A percentile compares a stretch with the other conserved stretches of the same genome.
phyloP scores from a whole-genome alignment of 1,140 invertebrate genomes.

The Orchestia grillus region DNA sequence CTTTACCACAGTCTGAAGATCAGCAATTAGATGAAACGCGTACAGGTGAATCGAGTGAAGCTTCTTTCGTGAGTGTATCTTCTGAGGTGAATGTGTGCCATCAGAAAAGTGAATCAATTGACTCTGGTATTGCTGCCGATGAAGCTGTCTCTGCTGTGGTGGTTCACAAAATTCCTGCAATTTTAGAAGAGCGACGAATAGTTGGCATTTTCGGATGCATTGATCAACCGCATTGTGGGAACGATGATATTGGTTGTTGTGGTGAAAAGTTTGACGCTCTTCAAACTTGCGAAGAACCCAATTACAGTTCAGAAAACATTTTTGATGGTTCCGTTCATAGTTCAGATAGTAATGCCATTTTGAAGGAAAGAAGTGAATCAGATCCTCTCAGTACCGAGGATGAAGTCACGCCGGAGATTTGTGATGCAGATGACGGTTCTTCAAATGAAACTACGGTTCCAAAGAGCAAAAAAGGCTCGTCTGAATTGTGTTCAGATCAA shows the following conservation, averaged over 20 bases:
- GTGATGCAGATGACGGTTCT: not conserved
- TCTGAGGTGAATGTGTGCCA: conserved; percentile 39
- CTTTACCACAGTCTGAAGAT: not conserved
- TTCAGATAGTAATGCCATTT: not conserved
- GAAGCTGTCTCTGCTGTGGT: conserved; percentile 49
- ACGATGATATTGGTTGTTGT: not conserved
- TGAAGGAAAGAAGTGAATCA: not conserved
- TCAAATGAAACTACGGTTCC: not conserved
- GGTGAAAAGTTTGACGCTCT: not conserved
- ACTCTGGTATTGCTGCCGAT: conserved; percentile 65
- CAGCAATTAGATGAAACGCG: not conserved
- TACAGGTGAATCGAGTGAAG: not conserved
- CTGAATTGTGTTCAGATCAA: not conserved
- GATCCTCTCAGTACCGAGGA: not conserved
- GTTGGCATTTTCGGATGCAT: not conserved
- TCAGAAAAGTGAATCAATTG: conserved; percentile 64
- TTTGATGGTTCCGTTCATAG: not conserved
- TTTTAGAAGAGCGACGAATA: conserved; percentile 8
- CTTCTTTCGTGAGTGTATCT: not conserved
- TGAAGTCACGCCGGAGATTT: not conserved
- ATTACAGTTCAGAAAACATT: not conserved
- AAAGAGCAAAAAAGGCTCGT: not conserved
- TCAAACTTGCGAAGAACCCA: not conserved
- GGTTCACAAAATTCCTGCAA: not conserved
- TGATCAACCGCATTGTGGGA: not conserved